phyloP scores from a whole-genome alignment of 1,140 invertebrate genomes.

The Chrysoperla carnea region DNA sequence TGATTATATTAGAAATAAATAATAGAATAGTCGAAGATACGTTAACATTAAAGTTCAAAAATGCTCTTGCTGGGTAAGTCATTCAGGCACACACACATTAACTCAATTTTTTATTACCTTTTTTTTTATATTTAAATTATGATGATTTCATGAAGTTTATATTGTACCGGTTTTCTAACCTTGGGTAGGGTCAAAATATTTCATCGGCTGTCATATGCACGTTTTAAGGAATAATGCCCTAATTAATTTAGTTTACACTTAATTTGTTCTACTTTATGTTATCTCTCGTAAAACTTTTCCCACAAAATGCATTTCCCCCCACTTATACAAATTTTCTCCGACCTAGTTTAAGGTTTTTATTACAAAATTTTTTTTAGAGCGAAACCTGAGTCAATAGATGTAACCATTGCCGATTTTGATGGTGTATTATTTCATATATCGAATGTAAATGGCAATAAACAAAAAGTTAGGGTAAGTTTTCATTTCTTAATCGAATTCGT shows the following conservation, averaged over 20 bases:
- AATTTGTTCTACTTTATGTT: no score
- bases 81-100: slow-evolving; percentile 15
- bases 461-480: slow-evolving; percentile 80
- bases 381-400: slow-evolving; percentile 89
- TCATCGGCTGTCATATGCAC: no score
- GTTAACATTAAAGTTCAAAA: slow-evolving; percentile 84
- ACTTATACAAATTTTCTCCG: no score
- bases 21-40: slow-evolving; percentile 96
- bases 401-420: slow-evolving; percentile 94
- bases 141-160: no score
- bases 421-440: slow-evolving; percentile 97
- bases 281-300: no score
- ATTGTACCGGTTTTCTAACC: no score
- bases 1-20: slow-evolving; percentile 98
- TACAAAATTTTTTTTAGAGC: slow-evolving; percentile 39
- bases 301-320: no score
- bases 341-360: no score
- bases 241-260: no score
- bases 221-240: no score
- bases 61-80: slow-evolving; percentile 84
- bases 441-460: slow-evolving; percentile 89
- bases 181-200: no score
- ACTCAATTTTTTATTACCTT: slow-evolving; percentile 7
- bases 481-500: neutral
- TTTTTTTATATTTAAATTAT: neutral